These are phyloP conservation scores for Rhopalosiphum maidis DNA, from an alignment of 1,140 invertebrate species.

Conservation along the genomic window DNA sequence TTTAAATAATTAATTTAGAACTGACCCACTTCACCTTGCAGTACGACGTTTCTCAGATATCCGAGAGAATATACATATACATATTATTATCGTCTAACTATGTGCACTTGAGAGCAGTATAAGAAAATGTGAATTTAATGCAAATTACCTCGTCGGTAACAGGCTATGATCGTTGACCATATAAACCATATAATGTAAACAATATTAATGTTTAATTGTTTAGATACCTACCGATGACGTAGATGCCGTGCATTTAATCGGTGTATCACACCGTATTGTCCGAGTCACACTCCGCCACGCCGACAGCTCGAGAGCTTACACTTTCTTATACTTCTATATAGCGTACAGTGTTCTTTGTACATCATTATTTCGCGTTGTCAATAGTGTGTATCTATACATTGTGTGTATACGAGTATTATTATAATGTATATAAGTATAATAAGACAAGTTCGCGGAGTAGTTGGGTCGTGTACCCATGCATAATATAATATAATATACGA, in stretches of 20 bases:
- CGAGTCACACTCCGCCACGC: not conserved
- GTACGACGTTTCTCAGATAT: not conserved
- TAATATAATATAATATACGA: too few relatives aligned
- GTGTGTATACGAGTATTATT: not conserved
- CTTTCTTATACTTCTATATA: not conserved
- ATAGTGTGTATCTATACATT: not conserved
- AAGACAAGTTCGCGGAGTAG: not conserved
- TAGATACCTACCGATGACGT: not conserved
- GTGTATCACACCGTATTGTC: not conserved
- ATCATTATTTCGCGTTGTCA: not conserved
- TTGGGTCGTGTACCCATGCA: not conserved
- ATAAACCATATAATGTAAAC: not conserved
- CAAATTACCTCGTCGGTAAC: not conserved
- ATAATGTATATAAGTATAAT: not conserved
- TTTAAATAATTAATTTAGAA: constrained; percentile 3
- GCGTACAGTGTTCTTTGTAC: not conserved
- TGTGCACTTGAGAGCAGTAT: not conserved
- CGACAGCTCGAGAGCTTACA: not conserved
- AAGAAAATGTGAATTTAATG: not conserved
- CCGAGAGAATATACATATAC: not conserved
- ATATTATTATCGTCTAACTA: not conserved
- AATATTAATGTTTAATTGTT: not conserved
- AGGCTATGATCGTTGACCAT: not conserved
- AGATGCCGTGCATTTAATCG: not conserved
- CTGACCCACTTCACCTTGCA: not conserved